phyloP scores from a whole-genome alignment of 2,888 invertebrate genomes.

The Crepidodera aurea region DNA sequence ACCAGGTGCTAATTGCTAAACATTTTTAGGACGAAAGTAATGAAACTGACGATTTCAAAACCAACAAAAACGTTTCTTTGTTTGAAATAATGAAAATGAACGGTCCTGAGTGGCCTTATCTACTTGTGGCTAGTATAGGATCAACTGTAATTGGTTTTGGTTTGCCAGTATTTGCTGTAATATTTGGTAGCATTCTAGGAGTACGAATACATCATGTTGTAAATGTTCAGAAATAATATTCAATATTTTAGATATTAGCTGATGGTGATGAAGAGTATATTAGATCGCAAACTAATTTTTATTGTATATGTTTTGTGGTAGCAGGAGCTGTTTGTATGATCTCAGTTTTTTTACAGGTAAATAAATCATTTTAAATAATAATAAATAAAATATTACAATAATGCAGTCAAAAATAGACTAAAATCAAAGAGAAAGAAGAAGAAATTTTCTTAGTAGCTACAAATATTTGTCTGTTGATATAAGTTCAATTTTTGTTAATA shows the following conservation, averaged over 20 bases:
- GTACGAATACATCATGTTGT: constrained; percentile 65
- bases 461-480: too few species aligned
- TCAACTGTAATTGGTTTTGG: constrained; percentile 74
- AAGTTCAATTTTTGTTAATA: too few species aligned
- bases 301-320: constrained; percentile 72
- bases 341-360: constrained; percentile 73
- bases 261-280: constrained; percentile 64
- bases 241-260: constrained; percentile 62
- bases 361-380: too few species aligned
- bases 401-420: too few species aligned
- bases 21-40: not conserved
- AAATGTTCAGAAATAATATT: too few species aligned
- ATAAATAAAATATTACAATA: too few species aligned
- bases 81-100: too few species aligned
- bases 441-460: too few species aligned
- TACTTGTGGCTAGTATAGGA: constrained; percentile 66
- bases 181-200: constrained; percentile 76
- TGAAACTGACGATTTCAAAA: constrained; percentile 37
- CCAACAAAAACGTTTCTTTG: constrained; percentile 40
- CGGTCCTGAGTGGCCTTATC: too few species aligned
- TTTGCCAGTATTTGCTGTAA: constrained; percentile 76
- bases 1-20: too few species aligned
- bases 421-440: too few species aligned
- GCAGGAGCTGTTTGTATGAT: constrained; percentile 72
- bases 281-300: constrained; percentile 67